These are phyloP conservation scores for Drosophila subquinaria DNA, from an alignment of 2,888 invertebrate genomes.

Conservation along the genomic window DNA sequence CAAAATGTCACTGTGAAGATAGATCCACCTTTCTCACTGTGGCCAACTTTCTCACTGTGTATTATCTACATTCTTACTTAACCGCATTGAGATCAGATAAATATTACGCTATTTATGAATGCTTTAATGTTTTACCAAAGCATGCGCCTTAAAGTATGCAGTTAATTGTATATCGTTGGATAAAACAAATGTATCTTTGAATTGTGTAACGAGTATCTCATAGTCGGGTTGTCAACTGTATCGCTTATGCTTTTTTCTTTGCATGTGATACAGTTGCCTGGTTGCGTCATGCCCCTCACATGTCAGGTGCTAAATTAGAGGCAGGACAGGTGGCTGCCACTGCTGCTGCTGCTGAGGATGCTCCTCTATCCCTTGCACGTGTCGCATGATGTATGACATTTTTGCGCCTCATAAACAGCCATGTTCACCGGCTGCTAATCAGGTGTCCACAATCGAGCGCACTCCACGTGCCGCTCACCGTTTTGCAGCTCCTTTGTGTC, in stretches of 20 bases:
- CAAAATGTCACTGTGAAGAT: too few species aligned
- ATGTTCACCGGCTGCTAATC: constrained; percentile 62
- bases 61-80: too few species aligned
- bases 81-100: not conserved
- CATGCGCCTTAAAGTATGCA: not conserved
- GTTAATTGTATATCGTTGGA: not conserved
- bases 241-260: not conserved
- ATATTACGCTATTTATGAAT: not conserved
- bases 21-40: too few species aligned
- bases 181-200: not conserved
- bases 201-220: not conserved
- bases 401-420: constrained; percentile 79
- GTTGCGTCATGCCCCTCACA: constrained; percentile 21
- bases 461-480: constrained; percentile 39
- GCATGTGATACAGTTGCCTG: constrained; percentile 49
- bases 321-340: constrained; percentile 4
- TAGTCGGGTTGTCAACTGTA: not conserved
- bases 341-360: not conserved
- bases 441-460: constrained; percentile 50
- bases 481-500: constrained; percentile 63
- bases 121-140: not conserved
- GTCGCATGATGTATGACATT: constrained; percentile 78
- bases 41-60: too few species aligned
- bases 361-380: constrained; percentile 32
- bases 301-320: constrained; percentile 51